Conservation (phyloP, 2,113 vertebrate genomes). For the Ovibos moschatus region DNA sequence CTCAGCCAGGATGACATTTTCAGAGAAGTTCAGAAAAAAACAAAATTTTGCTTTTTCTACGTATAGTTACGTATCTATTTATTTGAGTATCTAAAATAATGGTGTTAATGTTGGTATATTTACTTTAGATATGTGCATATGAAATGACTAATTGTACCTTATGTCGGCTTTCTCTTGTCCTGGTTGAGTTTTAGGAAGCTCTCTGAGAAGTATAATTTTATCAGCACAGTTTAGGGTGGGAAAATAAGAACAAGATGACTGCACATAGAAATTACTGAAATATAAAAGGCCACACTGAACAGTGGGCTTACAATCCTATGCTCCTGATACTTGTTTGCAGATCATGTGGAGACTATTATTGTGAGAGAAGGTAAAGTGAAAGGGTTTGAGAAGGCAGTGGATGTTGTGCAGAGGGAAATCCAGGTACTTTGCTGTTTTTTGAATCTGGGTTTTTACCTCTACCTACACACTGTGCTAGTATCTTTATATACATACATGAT, state of each 20-base stretch:
- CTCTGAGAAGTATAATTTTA: background rate
- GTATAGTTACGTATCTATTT: background rate
- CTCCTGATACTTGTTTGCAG: background rate
- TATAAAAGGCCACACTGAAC: background rate
- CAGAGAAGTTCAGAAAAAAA: background rate
- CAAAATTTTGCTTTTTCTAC: background rate
- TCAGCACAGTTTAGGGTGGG: background rate
- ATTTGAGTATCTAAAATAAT: background rate
- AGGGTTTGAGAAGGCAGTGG: background rate
- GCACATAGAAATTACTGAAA: background rate
- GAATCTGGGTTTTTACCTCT: background rate
- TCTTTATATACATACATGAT: background rate
- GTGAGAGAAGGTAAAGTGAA: background rate
- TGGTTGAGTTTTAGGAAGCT: background rate
- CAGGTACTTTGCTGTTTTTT: background rate
- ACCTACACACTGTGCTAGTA: background rate
- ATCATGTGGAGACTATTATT: background rate
- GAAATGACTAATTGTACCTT: background rate
- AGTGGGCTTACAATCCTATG: background rate
- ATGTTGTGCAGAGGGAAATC: background rate
- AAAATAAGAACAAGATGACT: background rate
- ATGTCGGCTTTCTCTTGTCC: background rate
- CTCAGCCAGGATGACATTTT: background rate
- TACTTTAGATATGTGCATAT: background rate
- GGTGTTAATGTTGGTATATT: background rate